Evolutionary conservation across 2,113 vertebrate species (phyloP), one percentile per base, ranked within the genome.

Genomic region (Semicossyphus pulcher): DNA sequence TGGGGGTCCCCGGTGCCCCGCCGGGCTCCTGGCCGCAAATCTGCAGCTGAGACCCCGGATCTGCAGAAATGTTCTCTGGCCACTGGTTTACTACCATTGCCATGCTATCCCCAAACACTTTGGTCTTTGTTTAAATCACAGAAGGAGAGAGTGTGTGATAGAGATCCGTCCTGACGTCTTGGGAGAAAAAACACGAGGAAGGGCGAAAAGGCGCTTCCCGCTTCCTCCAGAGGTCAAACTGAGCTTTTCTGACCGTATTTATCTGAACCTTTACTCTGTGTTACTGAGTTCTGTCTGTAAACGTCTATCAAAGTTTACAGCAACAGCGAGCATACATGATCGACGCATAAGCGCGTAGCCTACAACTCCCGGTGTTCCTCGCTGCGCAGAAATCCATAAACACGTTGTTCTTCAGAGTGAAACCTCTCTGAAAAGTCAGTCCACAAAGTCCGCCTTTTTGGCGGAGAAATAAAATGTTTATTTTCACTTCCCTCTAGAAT

Each of bases 41-140:
- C 92, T 94, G 93, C 56, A 94, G 93, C 80, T 94, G 94, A 52
- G 93, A 92, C 32, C 92, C 94, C 60, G 93, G 93, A 41, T 94
- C 94, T 75, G 92, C 91, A 57, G 94, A 92, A 90, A 95, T 94
- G 92, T 91, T 95, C 86, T 95, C 95, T 90, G 94, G 88, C 95
- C 95, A 95, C 83, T 94, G 95, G 87, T 92, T 94, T 90, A 94
- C 94, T 91, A 95, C 93, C 94, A 95, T 93, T 91, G 95, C 94
- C 95, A 95, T 95, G 93, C 91, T 95, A 93, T 89, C 92, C 80
- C 76, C 78, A 76, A 66, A 78, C 82, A 85, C 77, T 85, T 78
- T 75, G 82, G 69, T 76, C 87, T 89, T 89, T 78, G 75, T 81
- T 80, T 67, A 66, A 88, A 72, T 53, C 72, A 73, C 82, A 89